Conservation (phyloP, 53 echinoderm and acorn worm species). For the Antedon mediterranea region DNA sequence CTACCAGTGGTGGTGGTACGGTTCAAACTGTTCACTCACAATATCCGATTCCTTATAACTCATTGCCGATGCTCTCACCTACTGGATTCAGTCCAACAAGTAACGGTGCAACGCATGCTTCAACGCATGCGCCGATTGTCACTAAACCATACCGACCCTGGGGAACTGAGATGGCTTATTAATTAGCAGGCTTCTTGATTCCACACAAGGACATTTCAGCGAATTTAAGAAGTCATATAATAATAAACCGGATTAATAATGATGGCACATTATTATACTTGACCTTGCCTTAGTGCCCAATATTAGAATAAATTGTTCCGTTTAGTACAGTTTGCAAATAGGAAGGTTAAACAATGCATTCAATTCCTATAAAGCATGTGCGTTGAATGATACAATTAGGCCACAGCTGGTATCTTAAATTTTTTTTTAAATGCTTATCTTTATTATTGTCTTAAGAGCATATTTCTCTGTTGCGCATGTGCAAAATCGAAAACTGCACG, state of each 20-base stretch:
- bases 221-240: neutral
- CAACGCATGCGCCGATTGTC: constrained; percentile 58
- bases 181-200: neutral
- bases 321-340: no score
- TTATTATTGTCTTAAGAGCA: no score
- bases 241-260: neutral
- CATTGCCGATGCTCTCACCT: constrained; percentile 85
- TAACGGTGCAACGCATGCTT: constrained; percentile 28
- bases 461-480: no score
- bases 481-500: no score
- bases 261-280: no score
- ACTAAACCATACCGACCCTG: constrained; percentile 95
- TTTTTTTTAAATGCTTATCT: no score
- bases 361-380: no score
- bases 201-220: neutral
- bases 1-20: constrained; percentile 36
- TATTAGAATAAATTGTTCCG: no score
- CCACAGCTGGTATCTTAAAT: no score
- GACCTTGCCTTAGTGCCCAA: no score
- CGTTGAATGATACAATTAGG: no score
- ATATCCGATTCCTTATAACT: constrained; percentile 86
- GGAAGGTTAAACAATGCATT: no score
- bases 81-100: constrained; percentile 97
- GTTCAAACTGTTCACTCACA: constrained; percentile 79
- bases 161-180: constrained; percentile 97